A percentile compares a stretch with the other conserved stretches of the same genome.
phyloP scores from a whole-genome alignment of 1,140 invertebrate species.

The Meloidogyne exigua region DNA sequence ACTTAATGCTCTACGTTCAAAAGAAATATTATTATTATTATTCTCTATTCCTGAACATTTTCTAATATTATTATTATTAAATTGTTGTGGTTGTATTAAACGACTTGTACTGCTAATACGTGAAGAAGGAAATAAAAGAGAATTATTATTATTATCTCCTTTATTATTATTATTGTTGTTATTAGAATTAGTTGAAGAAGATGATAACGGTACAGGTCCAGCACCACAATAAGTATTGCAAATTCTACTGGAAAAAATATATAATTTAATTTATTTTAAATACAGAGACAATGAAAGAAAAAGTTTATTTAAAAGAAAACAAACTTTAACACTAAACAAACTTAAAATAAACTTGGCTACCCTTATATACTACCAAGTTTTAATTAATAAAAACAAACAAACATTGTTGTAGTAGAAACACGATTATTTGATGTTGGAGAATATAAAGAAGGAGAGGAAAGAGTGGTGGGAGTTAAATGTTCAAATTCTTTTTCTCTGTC shows the following conservation, averaged over 20 bases:
- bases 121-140: background rate
- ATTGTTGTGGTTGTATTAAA: background rate
- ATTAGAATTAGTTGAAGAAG: background rate
- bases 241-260: constrained; percentile 12
- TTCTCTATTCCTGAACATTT: background rate
- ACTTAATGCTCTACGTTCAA: constrained; percentile 16
- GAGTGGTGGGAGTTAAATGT: too few species aligned
- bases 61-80: background rate
- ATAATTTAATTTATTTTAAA: too few species aligned
- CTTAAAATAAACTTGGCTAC: too few species aligned
- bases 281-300: too few species aligned
- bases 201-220: constrained; percentile 8
- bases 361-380: too few species aligned
- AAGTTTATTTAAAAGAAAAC: too few species aligned
- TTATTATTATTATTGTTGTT: too few species aligned
- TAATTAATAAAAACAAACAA: background rate
- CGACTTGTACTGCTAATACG: background rate
- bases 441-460: too few species aligned
- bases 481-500: constrained; percentile 20
- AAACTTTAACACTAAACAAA: too few species aligned
- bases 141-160: background rate
- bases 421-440: background rate
- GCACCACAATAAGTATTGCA: constrained; percentile 24
- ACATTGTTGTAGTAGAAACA: background rate
- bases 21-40: constrained; percentile 12